Percentiles rank a stretch among this genome's conserved stretches.
Evolutionary conservation across 2,888 invertebrate genomes (phyloP).

Genomic region (Hydropsyche betteni): DNA sequence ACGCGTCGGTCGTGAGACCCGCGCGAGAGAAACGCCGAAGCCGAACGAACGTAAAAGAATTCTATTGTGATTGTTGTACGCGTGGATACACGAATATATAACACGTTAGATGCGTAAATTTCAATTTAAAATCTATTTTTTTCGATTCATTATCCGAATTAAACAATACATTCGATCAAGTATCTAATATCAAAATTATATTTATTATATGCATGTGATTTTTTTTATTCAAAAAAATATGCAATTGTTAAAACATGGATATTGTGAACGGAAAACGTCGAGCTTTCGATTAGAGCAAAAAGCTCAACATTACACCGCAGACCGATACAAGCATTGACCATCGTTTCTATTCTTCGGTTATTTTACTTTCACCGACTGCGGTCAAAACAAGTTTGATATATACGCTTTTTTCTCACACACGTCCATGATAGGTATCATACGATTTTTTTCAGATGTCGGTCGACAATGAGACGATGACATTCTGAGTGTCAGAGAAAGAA

Average conservation of each 20-base stretch:
- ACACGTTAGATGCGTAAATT: too few species aligned
- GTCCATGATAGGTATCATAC: background rate
- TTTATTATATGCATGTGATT: too few species aligned
- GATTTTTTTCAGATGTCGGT: slow-evolving; percentile 12
- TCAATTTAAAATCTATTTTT: background rate
- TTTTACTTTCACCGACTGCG: slow-evolving; percentile 32
- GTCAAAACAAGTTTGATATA: slow-evolving; percentile 19
- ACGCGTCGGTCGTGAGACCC: background rate
- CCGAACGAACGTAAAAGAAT: slow-evolving; percentile 7
- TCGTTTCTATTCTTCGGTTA: background rate
- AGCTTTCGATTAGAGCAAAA: too few species aligned
- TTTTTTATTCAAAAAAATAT: too few species aligned
- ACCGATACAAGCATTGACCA: too few species aligned
- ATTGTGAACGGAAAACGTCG: background rate
- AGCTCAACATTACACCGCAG: too few species aligned
- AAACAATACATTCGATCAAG: too few species aligned
- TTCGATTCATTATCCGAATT: background rate
- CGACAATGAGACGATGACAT: slow-evolving; percentile 17
- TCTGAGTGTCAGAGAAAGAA: slow-evolving; percentile 5
- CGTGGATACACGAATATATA: too few species aligned
- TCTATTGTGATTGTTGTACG: background rate
- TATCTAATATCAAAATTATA: too few species aligned
- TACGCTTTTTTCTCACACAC: background rate
- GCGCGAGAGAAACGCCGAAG: background rate
- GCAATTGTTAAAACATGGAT: background rate